phyloP scores from a whole-genome alignment of 2,797 vertebrate genomes.

The Anas bernieri region DNA sequence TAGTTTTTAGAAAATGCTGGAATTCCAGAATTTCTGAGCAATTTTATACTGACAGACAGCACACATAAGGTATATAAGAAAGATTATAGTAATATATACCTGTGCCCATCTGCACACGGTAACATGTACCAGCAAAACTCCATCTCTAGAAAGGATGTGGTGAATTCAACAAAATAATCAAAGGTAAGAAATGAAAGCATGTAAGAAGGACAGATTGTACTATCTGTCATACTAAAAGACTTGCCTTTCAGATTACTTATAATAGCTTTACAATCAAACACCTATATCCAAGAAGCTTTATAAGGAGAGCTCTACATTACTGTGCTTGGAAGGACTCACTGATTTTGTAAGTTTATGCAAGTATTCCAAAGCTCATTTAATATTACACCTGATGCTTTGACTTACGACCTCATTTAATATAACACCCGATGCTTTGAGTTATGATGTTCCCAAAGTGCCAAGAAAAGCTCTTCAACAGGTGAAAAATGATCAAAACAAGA shows the following conservation, averaged over 20 bases:
- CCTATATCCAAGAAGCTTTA: not conserved
- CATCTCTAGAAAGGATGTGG: no score
- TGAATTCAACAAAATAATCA: no score
- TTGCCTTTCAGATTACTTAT: not conserved
- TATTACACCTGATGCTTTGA: not conserved
- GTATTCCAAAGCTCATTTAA: constrained; percentile 9
- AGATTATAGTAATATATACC: no score
- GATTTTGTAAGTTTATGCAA: not conserved
- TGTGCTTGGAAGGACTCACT: not conserved
- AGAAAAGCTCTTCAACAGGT: not conserved
- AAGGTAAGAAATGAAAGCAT: no score
- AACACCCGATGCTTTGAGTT: not conserved
- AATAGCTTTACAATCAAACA: not conserved
- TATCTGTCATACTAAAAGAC: not conserved
- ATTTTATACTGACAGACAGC: not conserved
- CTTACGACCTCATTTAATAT: not conserved
- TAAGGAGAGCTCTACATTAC: not conserved
- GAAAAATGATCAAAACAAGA: not conserved
- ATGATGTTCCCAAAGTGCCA: not conserved
- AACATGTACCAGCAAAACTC: no score
- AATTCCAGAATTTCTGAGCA: not conserved
- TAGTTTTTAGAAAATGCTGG: not conserved
- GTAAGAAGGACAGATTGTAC: not conserved
- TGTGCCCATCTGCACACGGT: no score
- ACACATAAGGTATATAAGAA: not conserved